Conservation (phyloP, 2,888 invertebrate genomes). For the Suillia variegata region DNA sequence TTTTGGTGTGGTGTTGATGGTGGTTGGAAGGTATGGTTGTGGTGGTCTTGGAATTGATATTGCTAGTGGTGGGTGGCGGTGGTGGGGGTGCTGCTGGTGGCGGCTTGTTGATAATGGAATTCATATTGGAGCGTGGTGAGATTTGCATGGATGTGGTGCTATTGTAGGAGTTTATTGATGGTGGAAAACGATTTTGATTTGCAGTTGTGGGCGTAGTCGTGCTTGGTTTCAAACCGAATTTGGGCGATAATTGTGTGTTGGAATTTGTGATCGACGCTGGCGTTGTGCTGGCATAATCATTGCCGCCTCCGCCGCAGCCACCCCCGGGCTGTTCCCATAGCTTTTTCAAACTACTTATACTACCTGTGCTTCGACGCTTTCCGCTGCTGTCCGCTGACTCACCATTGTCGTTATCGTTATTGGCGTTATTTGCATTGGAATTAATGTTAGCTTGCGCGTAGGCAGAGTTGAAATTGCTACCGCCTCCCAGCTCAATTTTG, state of each 20-base stretch:
- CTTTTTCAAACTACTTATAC: slow-evolving; percentile 89
- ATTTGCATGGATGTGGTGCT: slow-evolving; percentile 31
- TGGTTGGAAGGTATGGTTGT: slow-evolving; percentile 32
- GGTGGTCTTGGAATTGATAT: slow-evolving; percentile 21
- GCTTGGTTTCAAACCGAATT: slow-evolving; percentile 65
- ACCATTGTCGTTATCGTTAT: slow-evolving; percentile 26
- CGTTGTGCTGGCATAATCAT: slow-evolving; percentile 50
- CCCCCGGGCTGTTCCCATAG: slow-evolving; percentile 85
- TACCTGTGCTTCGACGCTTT: slow-evolving; percentile 88
- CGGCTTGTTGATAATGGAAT: slow-evolving; percentile 47
- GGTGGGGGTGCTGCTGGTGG: slow-evolving; percentile 57
- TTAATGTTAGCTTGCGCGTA: slow-evolving; percentile 51
- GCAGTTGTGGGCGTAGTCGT: slow-evolving; percentile 40
- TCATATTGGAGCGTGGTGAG: slow-evolving; percentile 31
- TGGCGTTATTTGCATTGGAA: slow-evolving; percentile 28
- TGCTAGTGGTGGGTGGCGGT: slow-evolving; percentile 48
- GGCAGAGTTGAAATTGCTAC: slow-evolving; percentile 25
- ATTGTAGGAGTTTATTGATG: slow-evolving; percentile 7
- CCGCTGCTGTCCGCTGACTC: slow-evolving; percentile 77
- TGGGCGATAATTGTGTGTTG: slow-evolving; percentile 58
- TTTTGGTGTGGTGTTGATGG: slow-evolving; percentile 53
- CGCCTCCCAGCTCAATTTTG: slow-evolving; percentile 61
- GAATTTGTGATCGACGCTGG: slow-evolving; percentile 51
- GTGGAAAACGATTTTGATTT: slow-evolving; percentile 18
- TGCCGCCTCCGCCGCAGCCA: too few relatives aligned